Evolutionary conservation across 2,797 vertebrate species (phyloP).

Genomic region (Chrosomus eos): DNA sequence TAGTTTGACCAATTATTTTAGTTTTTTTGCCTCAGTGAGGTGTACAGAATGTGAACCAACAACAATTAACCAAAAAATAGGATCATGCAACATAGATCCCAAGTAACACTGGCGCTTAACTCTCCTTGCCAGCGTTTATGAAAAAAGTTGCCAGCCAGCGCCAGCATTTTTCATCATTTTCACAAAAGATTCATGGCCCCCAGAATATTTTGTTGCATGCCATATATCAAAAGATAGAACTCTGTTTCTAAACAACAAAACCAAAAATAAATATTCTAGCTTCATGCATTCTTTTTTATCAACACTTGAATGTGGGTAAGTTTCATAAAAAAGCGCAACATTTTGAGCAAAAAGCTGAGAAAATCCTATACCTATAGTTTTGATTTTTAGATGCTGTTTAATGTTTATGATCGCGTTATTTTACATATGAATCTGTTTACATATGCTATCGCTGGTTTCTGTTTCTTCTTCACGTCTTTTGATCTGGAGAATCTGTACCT

Average conservation of each 20-base stretch:
- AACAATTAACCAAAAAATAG: background rate
- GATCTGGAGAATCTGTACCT: no score
- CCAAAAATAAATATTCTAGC: no score
- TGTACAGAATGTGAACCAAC: background rate
- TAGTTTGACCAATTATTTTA: background rate
- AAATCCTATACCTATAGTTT: no score
- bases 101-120: background rate
- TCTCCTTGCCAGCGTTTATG: background rate
- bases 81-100: background rate
- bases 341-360: no score
- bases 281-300: no score
- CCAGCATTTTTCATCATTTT: background rate
- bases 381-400: no score
- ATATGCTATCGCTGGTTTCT: no score
- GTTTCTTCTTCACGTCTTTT: no score
- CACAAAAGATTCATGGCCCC: background rate
- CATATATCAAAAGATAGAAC: background rate
- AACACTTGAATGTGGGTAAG: no score
- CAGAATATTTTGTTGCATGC: background rate
- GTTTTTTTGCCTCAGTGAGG: background rate
- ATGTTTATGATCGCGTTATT: no score
- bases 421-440: no score
- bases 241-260: no score
- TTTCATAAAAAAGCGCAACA: background rate
- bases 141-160: background rate